Base-by-base conservation (phyloP, 2,888 invertebrate genomes). In the Hemicrepidius hirtus region DNA sequence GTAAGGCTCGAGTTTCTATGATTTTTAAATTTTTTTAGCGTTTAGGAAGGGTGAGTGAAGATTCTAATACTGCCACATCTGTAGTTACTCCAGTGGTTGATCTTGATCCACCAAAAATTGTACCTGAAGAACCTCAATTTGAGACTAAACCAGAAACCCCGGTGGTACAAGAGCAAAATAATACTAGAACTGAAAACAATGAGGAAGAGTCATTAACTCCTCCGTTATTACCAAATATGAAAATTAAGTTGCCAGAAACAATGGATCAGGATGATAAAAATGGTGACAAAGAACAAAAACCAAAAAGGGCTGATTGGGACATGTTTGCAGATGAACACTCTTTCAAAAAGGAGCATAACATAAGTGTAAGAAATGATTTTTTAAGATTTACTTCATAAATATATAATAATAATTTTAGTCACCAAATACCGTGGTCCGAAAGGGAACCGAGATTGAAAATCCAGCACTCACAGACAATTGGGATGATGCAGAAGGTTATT, bases 401-500 rank as follows among this genome's bases (percentile, higher is more conserved):
- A n/a, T n/a, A n/a, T n/a, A n/a, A n/a, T 76, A 80, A 82, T 75
- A 24, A 24, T 82, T 85, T 0, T 77, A 94, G 93, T 93, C 93
- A 66, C 93, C 94, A 9, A 91, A 88, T 71, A 90, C 86, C 7
- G 83, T 86, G 53, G 78, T 87, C 10, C 83, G 86, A 20, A 89
- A 89, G 79, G 87, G 88, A 24, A 82, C 84, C 75, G 91, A 91
- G 74, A 88, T 89, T 71, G 97, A 97, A 85, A 94, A 96, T 87
- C 97, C 98, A 0, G 95, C 95, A 57, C 89, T 99, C 46, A 97
- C 96, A 0, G 99, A 99, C 85, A 99, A 99, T 85, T 99, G 99
- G 99, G 99, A 99, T 84, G 99, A 99, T 87, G 96, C 98, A 0
- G 99, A 99, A 87, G 99, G 99, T 41, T 99, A 99, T 85, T 99